These are phyloP conservation scores for Drosophila falleni DNA, from an alignment of 2,888 invertebrate genomes.

Conservation along the genomic window DNA sequence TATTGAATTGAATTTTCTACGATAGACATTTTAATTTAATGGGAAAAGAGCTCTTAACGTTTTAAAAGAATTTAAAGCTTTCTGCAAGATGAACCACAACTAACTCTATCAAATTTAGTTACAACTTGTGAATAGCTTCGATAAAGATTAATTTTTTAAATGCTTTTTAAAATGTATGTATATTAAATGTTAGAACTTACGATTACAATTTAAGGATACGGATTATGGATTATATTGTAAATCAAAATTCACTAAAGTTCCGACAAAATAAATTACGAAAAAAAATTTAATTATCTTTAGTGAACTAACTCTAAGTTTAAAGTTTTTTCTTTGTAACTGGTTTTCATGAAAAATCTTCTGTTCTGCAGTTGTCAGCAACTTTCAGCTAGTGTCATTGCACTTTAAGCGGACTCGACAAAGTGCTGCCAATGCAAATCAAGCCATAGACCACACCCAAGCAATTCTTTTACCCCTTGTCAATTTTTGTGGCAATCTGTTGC, in stretches of 20 bases:
- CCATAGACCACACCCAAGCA: constrained; percentile 41
- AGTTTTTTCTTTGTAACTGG: background rate
- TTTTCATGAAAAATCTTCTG: background rate
- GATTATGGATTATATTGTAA: too few relatives aligned
- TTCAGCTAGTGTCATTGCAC: constrained; percentile 31
- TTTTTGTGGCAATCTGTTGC: constrained; percentile 61
- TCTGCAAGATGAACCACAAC: background rate
- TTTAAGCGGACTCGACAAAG: constrained; percentile 17
- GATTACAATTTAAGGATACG: too few relatives aligned
- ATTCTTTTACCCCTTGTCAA: constrained; percentile 43
- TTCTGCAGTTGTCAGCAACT: background rate
- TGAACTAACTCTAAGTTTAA: background rate
- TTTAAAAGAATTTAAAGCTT: background rate
- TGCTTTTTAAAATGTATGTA: background rate
- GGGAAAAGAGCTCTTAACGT: background rate
- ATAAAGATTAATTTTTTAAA: background rate
- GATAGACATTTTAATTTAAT: background rate
- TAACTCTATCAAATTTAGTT: background rate
- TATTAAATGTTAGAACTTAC: background rate
- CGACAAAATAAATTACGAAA: too few relatives aligned
- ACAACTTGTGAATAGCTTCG: background rate
- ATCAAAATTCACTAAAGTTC: too few relatives aligned
- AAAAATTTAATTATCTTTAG: background rate
- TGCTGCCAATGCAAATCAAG: constrained; percentile 58
- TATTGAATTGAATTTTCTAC: background rate